These are phyloP conservation scores for Lysandra coridon DNA, from an alignment of 2,888 invertebrate species.

Conservation along the genomic window DNA sequence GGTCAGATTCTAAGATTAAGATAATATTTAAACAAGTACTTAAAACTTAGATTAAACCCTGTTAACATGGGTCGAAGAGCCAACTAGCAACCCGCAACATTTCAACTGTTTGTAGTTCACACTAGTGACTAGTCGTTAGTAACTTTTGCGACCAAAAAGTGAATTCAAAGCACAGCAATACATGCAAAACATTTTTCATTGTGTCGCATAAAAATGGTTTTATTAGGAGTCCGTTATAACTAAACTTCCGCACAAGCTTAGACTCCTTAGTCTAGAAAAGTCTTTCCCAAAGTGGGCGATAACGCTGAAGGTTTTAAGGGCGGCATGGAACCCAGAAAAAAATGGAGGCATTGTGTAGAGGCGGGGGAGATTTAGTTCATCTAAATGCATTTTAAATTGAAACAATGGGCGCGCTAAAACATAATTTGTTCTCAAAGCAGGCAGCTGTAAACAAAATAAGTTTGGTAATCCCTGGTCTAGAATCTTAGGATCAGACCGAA, in stretches of 20 bases:
- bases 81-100: not conserved
- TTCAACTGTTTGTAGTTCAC: constrained; percentile 6
- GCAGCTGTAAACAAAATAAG: no score
- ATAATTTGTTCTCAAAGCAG: no score
- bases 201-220: not conserved
- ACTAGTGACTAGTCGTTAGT: constrained; percentile 15
- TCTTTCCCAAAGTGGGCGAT: no score
- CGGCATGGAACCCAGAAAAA: no score
- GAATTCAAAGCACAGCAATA: not conserved
- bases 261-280: no score
- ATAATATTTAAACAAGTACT: constrained; percentile 17
- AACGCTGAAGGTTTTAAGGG: no score
- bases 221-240: not conserved
- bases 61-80: constrained; percentile 11
- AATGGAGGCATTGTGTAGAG: no score
- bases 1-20: constrained; percentile 13
- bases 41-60: constrained; percentile 17
- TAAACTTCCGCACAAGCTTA: not conserved
- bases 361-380: no score
- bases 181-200: constrained; percentile 1
- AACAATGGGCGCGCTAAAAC: no score
- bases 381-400: no score
- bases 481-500: no score
- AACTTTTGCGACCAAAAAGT: not conserved
- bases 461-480: no score